These are phyloP conservation scores for Nanger granti DNA, from an alignment of 2,113 vertebrate genomes.

Conservation along the genomic window DNA sequence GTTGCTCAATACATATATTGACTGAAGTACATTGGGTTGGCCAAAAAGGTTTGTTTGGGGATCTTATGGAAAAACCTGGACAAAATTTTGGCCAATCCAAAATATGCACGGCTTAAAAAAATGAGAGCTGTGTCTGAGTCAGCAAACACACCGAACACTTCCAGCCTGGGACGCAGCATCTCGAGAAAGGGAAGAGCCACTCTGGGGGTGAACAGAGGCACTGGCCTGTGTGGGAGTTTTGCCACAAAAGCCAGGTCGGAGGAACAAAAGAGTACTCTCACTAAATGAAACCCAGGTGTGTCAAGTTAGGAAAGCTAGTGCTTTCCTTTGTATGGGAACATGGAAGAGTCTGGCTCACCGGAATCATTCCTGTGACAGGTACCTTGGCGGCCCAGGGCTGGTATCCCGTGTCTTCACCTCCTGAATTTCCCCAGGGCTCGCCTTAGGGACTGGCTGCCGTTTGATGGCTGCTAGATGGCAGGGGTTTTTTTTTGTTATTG, in stretches of 20 bases:
- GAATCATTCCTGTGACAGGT: too few relatives aligned
- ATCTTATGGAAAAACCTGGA: not conserved
- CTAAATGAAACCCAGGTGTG: not conserved
- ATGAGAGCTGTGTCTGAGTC: not conserved
- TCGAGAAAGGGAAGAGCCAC: not conserved
- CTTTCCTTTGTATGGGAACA: not conserved
- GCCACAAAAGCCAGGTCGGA: too few relatives aligned
- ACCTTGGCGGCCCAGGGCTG: not conserved
- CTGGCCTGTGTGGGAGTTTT: too few relatives aligned
- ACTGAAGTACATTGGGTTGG: not conserved
- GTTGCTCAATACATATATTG: not conserved
- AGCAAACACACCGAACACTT: not conserved
- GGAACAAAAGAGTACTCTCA: not conserved
- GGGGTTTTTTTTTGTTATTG: fast-evolving
- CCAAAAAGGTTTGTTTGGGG: not conserved
- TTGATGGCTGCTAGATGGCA: not conserved
- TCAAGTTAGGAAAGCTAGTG: not conserved
- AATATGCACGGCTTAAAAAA: not conserved
- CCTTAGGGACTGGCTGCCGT: not conserved
- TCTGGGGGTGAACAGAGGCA: not conserved
- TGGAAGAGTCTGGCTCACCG: not conserved
- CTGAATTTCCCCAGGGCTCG: not conserved
- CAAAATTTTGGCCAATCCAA: not conserved
- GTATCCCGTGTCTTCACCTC: not conserved
- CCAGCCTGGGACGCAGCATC: not conserved